These are phyloP conservation scores for Axis porcinus DNA, from an alignment of 2,113 vertebrate species.

Conservation along the genomic window DNA sequence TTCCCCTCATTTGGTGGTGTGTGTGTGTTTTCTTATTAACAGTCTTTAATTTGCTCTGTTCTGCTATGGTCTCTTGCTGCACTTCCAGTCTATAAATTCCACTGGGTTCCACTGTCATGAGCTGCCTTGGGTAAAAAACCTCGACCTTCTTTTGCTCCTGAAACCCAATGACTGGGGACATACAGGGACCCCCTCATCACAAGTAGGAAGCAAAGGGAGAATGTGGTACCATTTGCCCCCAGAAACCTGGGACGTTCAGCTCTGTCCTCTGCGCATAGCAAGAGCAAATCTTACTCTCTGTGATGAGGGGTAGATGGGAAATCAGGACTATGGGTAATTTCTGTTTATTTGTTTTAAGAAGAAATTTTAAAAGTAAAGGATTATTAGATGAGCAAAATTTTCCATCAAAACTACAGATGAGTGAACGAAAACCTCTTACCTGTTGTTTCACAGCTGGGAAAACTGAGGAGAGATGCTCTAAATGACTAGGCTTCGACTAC, in stretches of 20 bases:
- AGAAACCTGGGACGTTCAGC: no score
- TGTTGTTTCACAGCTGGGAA: background rate
- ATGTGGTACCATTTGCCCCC: accelerated
- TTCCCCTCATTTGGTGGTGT: background rate
- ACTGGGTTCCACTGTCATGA: background rate
- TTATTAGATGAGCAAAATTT: background rate
- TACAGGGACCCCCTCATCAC: background rate
- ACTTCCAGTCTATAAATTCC: background rate
- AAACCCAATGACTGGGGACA: accelerated
- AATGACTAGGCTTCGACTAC: background rate
- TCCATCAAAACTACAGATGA: background rate
- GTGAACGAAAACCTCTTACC: background rate
- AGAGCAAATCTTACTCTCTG: background rate
- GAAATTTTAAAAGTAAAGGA: background rate
- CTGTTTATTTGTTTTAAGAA: background rate
- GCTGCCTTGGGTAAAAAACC: background rate
- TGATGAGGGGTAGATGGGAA: background rate
- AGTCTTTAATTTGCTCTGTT: background rate
- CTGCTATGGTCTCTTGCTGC: background rate
- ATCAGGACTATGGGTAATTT: background rate
- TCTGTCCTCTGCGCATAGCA: background rate
- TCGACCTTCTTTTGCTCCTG: background rate
- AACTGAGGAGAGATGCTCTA: background rate
- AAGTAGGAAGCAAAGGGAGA: background rate
- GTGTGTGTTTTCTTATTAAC: background rate